phyloP scores from a whole-genome alignment of 2,888 invertebrate species.

The Callyntrura sp. region DNA sequence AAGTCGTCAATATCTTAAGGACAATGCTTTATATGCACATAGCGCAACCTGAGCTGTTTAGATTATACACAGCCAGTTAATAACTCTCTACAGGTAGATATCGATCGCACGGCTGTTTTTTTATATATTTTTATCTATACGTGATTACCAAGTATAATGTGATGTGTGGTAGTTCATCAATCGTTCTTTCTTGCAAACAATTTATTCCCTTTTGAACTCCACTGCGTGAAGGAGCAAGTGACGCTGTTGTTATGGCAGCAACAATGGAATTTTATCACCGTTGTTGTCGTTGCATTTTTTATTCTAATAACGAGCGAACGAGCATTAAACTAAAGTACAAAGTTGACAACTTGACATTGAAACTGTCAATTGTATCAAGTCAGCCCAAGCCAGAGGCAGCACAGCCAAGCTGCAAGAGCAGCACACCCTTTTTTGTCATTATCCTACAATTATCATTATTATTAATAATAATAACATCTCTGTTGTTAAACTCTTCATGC shows the following conservation, averaged over 20 bases:
- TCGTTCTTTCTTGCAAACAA: too few species aligned
- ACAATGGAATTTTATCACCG: conserved; percentile 34
- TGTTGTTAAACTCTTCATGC: conserved; percentile 11
- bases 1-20: conserved; percentile 7
- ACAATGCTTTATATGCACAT: not conserved
- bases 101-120: too few species aligned
- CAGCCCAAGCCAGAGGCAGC: not conserved
- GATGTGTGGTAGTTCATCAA: too few species aligned
- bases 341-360: conserved; percentile 74
- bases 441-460: conserved; percentile 16
- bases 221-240: too few species aligned
- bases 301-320: conserved; percentile 21
- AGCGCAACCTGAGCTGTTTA: not conserved
- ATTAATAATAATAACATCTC: conserved; percentile 8
- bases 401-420: conserved; percentile 12
- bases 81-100: too few species aligned
- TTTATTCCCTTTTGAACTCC: too few species aligned
- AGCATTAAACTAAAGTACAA: conserved; percentile 9
- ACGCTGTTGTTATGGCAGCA: not conserved
- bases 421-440: conserved; percentile 62
- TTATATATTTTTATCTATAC: too few species aligned
- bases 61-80: too few species aligned
- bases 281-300: conserved; percentile 37
- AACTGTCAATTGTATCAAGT: conserved; percentile 71
- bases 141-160: too few species aligned